Base-by-base conservation (phyloP, 2,888 invertebrate genomes). In the Philaethria dido region DNA sequence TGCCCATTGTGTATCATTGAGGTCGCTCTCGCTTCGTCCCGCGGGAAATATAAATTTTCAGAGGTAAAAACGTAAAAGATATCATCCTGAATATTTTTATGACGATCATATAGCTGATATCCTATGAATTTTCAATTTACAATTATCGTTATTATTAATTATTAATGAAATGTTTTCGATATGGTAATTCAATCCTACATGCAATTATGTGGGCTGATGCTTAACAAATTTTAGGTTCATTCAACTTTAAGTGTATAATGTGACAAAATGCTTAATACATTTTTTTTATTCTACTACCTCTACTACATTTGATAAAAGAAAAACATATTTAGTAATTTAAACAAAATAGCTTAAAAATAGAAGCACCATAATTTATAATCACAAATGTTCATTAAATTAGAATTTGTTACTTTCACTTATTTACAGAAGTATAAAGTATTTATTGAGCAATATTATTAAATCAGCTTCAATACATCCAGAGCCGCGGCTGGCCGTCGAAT, bases 1-100 rank as follows among this genome's bases (percentile, higher is more conserved):
- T 84, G 87, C 82, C 88, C 84, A 87, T 90, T 89, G 88, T 89
- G 84, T 85, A 84, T 86, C 84, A 86, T 85, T 82, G 83, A 83
- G 88, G 85, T 81, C 82, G 86, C 82, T 80, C 81, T 81, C 84
- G 84, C 78, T 77, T 80, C 79, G 79, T 82, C 89, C 88, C 87
- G 79, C 70, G 76, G 86, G 88, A 87, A 85, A 86, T 87, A 91
- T 90, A 89, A 87, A 90, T 90, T 89, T 89, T 84, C 80, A 82
- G 82, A 89, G 87, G 89, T 89, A 89, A 88, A 89, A 86, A 86
- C 80, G 82, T 80, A 81, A 84, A 86, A 85, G 84, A 86, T 85
- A 85, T 74, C 77, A 78, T 78, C 80, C 81, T 81, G 86, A 86
- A 88, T 87, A 86, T 87, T 85, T 87, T 88, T 85, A 85, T 81